Base-by-base conservation (phyloP, 2,797 vertebrate genomes). In the Acanthurus leucopareius region DNA sequence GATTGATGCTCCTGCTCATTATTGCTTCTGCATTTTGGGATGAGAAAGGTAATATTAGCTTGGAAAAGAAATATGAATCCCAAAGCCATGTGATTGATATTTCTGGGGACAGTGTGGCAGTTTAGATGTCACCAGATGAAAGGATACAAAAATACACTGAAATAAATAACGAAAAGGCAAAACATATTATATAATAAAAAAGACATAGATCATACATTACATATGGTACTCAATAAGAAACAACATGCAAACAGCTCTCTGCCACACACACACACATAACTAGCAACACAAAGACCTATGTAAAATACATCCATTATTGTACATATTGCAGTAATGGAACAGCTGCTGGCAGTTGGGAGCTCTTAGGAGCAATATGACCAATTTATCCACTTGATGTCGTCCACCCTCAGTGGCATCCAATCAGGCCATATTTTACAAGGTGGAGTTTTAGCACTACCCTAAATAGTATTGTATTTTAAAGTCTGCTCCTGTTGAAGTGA, bases 1-100 rank as follows among this genome's bases (percentile, higher is more conserved):
- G 93, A 95, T 95, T 95, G 92, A 94, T 94, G 92, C 75, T 77
- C 83, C 73, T 68, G 47, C 92, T 94, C 91, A 95, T 94, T 93
- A 94, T 94, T 94, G 88, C 91, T 70, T 87, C 82, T 91, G 92
- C 92, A 93, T 94, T 94, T 94, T 93, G 88, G 90, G 90, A 89
- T 86, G 83, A 86, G 82, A 93, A 92, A 93, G 87, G 89, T 90
- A 88, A 91, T 89, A 91, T 93, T 86, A 81, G 82, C 71, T 75
- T 74, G 68, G 70, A 77, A 88, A 85, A 79, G 86, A 89, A 84
- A 73, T 60, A 79, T 51, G 79, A 88, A 87, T 85, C 22, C 28
- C 73, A 81, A 86, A 85, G 68, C 67, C 59, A 45, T 68, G 47
- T 88, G 87, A 89, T 88, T 88, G 72, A 93, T 89, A 73, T 85